Conservation (phyloP, 2,888 invertebrate genomes). For the Nymphalis polychloros region DNA sequence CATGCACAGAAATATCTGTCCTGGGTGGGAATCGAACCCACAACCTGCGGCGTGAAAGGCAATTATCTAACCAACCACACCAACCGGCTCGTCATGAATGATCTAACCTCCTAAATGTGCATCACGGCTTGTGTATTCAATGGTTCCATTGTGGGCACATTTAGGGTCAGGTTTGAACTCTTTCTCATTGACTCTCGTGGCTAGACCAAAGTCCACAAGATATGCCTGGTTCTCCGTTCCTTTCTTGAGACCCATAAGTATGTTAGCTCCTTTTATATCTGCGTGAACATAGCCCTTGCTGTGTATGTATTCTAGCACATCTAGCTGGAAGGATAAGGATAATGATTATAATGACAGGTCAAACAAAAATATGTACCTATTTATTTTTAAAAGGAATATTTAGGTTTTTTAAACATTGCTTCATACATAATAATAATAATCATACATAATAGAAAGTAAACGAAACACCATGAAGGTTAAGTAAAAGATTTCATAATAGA, state of each 20-base stretch:
- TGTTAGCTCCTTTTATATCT: constrained; percentile 97
- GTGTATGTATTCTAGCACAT: constrained; percentile 96
- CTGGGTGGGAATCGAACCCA: no score
- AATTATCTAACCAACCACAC: no score
- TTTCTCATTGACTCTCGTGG: constrained; percentile 87
- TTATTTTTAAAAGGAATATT: background rate
- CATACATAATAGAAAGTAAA: no score
- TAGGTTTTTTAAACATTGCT: no score
- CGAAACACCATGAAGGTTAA: no score
- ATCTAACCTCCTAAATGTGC: constrained; percentile 93
- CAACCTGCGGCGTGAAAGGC: no score
- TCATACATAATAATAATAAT: no score
- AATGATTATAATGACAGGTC: no score
- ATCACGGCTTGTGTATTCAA: constrained; percentile 97
- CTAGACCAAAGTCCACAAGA: constrained; percentile 97
- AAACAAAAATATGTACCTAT: background rate
- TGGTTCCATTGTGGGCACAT: constrained; percentile 97
- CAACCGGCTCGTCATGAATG: background rate
- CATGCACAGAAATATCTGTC: no score
- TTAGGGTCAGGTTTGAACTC: constrained; percentile 94
- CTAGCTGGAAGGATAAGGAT: constrained; percentile 82
- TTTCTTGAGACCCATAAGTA: constrained; percentile 87
- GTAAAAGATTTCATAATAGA: no score
- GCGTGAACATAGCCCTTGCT: constrained; percentile 94
- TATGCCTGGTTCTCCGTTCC: constrained; percentile 87